Evolutionary conservation across 2,113 vertebrate genomes (phyloP), one percentile per base, ranked within the genome.

Genomic region (Argyrosomus japonicus): DNA sequence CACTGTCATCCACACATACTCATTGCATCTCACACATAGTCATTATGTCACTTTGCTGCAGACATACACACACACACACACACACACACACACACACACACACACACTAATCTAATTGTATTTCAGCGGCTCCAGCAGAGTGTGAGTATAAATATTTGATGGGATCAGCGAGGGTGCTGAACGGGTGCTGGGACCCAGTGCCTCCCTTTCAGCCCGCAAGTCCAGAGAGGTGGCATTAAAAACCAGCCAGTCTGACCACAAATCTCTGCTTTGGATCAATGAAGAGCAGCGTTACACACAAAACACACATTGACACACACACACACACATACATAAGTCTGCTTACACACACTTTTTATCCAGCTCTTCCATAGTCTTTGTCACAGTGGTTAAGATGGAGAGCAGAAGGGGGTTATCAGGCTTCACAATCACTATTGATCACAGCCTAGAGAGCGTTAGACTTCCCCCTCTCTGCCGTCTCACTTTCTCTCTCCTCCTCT

Each of bases 141-240:
- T 88, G 78, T 75, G 68, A 85, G 76, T 74, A 85, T 89, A 88
- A 91, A 92, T 90, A 91, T 91, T 91, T 91, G 79, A 92, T 87
- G 73, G 58, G 58, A 72, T 70, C 73, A 63, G 68, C 7, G 29
- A 75, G 65, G 57, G 78, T 76, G 71, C 68, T 56, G 78, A 62
- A 60, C 18, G 13, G 74, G 25, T 54, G 68, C 77, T 82, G 81
- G 51, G 81, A 81, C 75, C 69, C 40, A 5, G 56, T 65, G 75
- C 53, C 53, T 74, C 54, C 45, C 61, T 65, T 82, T 88, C 54
- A 48, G 56, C 43, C 60, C 4, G 0, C 1, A 14, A 43, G 83
- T 72, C 70, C 69, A 56, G 23, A 75, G 82, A 83, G 48, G 36
- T 32, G 73, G 47, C 57, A 32, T 77, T 64, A 79, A 87, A 75